These are phyloP conservation scores for Holothuria scabra DNA, from an alignment of 53 echinoderm and acorn worm genomes.

Conservation along the genomic window DNA sequence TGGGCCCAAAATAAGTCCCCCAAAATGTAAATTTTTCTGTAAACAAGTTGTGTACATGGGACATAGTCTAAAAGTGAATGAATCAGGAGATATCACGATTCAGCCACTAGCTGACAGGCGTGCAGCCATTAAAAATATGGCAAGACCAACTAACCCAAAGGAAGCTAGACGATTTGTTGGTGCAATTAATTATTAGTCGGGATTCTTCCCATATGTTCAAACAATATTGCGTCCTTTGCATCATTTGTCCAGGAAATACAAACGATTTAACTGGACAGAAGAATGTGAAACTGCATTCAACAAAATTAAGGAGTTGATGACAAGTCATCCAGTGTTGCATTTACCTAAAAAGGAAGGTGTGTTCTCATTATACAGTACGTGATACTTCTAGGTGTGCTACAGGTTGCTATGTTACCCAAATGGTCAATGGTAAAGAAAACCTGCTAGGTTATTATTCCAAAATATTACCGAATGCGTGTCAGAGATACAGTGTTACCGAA, in stretches of 20 bases:
- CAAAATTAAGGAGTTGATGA: slow-evolving; percentile 51
- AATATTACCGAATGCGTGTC: slow-evolving; percentile 43
- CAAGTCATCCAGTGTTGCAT: slow-evolving; percentile 18
- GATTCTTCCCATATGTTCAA: slow-evolving; percentile 35
- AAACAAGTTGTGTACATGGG: slow-evolving; percentile 30
- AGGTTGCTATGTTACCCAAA: slow-evolving; percentile 49
- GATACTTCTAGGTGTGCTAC: slow-evolving; percentile 41
- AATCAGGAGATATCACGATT: slow-evolving; percentile 28
- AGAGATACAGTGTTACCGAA: slow-evolving; percentile 50
- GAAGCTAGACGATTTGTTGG: slow-evolving; percentile 30
- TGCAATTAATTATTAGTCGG: slow-evolving; percentile 41
- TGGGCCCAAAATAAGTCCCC: slow-evolving; percentile 15
- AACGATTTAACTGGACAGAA: slow-evolving; percentile 33
- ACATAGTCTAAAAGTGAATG: slow-evolving; percentile 14
- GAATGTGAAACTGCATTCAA: slow-evolving; percentile 42
- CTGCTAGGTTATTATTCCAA: slow-evolving; percentile 59
- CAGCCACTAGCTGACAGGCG: slow-evolving; percentile 42
- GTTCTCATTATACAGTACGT: neutral
- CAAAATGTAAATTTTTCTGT: slow-evolving; percentile 44
- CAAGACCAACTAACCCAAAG: slow-evolving; percentile 3
- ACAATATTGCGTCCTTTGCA: slow-evolving; percentile 30
- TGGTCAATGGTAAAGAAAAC: slow-evolving; percentile 37
- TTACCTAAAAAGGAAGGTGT: neutral
- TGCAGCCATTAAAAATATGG: slow-evolving; percentile 44
- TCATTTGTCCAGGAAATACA: slow-evolving; percentile 30